phyloP scores from a whole-genome alignment of 2,888 invertebrate species.

The Protula sp. region DNA sequence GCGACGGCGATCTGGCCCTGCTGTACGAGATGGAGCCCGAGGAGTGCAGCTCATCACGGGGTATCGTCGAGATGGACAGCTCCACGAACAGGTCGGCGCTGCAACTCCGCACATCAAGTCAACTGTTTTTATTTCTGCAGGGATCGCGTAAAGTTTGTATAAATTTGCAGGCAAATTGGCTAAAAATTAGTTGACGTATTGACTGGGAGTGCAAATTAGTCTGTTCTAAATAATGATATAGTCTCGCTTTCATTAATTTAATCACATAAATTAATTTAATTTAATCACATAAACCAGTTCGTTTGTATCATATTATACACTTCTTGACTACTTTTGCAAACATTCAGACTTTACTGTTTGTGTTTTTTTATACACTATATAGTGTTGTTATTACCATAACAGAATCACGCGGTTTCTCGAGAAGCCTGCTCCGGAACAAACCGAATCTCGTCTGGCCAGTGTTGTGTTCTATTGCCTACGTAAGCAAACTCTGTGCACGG shows the following conservation, averaged over 20 bases:
- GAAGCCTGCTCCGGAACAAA: constrained; percentile 13
- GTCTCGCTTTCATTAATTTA: neutral
- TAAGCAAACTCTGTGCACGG: neutral
- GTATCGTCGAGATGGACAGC: constrained; percentile 18
- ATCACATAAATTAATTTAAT: neutral
- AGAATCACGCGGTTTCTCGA: constrained; percentile 19
- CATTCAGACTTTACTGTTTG: no score
- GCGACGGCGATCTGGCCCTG: constrained; percentile 19
- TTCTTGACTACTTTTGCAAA: no score
- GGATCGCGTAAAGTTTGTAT: no score
- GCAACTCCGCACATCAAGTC: no score
- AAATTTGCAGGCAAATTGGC: no score
- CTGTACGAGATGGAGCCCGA: constrained; percentile 20
- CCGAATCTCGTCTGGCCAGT: constrained; percentile 19
- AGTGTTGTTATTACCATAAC: neutral
- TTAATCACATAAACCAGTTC: neutral
- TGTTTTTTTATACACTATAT: no score
- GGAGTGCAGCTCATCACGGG: constrained; percentile 12
- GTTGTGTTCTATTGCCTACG: constrained; percentile 23
- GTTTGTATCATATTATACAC: no score
- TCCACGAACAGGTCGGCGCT: constrained; percentile 9
- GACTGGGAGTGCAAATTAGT: neutral
- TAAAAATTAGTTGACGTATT: no score
- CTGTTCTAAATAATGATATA: neutral
- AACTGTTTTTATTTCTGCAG: no score